A percentile compares a stretch with the other conserved stretches of the same genome.
These are phyloP conservation scores for Australoheros facetus DNA, from an alignment of 2,797 vertebrate genomes.

Conservation along the genomic window DNA sequence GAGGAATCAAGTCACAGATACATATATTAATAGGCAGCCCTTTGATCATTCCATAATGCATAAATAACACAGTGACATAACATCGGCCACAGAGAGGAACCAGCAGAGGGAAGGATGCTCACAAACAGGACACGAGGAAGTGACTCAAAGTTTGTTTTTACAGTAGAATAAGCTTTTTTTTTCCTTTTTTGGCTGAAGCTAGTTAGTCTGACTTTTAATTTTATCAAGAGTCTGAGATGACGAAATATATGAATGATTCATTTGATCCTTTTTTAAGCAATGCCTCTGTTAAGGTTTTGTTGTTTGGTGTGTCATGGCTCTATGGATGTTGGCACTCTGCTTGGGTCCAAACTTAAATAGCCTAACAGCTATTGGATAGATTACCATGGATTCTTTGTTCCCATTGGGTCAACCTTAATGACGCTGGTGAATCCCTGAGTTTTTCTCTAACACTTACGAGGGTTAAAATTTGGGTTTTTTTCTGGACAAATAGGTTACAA, in stretches of 20 bases:
- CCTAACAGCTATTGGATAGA: no score
- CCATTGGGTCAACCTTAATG: no score
- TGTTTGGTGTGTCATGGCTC: neutral
- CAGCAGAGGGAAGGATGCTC: slow-evolving; percentile 31
- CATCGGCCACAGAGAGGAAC: slow-evolving; percentile 49
- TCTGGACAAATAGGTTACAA: neutral
- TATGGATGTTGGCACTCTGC: neutral
- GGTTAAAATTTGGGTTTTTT: neutral
- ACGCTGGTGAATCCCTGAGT: neutral
- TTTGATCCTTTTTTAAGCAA: neutral
- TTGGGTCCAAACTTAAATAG: neutral
- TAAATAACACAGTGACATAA: slow-evolving; percentile 60
- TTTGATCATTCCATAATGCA: slow-evolving; percentile 58
- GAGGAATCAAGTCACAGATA: slow-evolving; percentile 46
- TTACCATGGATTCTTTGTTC: no score
- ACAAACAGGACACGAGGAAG: slow-evolving; percentile 39
- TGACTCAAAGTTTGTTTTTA: slow-evolving; percentile 44
- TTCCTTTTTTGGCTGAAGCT: neutral
- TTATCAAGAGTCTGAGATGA: neutral
- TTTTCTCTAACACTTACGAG: neutral
- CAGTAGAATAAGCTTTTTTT: neutral
- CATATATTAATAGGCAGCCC: slow-evolving; percentile 54
- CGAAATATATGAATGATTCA: neutral
- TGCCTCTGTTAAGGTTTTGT: neutral
- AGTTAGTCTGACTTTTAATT: neutral